These are phyloP conservation scores for Eumerus sabulonum DNA, from an alignment of 2,888 invertebrate genomes.

Conservation along the genomic window DNA sequence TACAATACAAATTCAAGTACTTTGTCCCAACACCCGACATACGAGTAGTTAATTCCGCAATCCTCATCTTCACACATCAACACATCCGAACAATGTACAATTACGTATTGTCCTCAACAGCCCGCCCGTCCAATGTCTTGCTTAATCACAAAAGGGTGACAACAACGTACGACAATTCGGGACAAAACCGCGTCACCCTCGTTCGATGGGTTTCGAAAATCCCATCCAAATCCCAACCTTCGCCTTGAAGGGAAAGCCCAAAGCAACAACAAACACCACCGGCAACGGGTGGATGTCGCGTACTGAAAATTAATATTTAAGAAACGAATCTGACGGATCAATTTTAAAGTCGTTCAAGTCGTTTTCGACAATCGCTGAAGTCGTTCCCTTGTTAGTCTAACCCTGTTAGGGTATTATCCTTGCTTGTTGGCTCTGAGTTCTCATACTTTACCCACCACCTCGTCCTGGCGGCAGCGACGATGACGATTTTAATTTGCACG, in stretches of 20 bases:
- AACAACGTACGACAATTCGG: constrained; percentile 45
- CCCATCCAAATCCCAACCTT: constrained; percentile 10
- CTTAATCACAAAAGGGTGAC: constrained; percentile 23
- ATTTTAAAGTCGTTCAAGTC: constrained; percentile 44
- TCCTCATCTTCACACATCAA: constrained; percentile 62
- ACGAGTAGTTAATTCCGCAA: constrained; percentile 51
- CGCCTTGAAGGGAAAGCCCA: too few relatives aligned
- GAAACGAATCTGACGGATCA: constrained; percentile 52
- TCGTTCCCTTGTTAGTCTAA: constrained; percentile 44
- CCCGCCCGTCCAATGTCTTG: background rate
- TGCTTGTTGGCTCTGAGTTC: constrained; percentile 10
- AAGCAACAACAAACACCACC: background rate
- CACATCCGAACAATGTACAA: constrained; percentile 65
- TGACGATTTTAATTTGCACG: constrained; percentile 62
- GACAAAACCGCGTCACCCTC: constrained; percentile 58
- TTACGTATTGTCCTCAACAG: constrained; percentile 58
- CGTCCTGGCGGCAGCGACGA: constrained; percentile 15
- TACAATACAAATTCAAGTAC: too few relatives aligned
- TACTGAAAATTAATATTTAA: constrained; percentile 58
- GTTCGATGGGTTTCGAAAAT: constrained; percentile 10
- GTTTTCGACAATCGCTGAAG: too few relatives aligned
- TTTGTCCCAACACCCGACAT: too few relatives aligned
- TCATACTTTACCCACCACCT: constrained; percentile 2
- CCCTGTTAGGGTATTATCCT: constrained; percentile 17
- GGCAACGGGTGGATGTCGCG: constrained; percentile 12